Evolutionary conservation across 2,888 invertebrate species (phyloP), one percentile per base, ranked within the genome.

Genomic region (Limnephilus rhombicus): DNA sequence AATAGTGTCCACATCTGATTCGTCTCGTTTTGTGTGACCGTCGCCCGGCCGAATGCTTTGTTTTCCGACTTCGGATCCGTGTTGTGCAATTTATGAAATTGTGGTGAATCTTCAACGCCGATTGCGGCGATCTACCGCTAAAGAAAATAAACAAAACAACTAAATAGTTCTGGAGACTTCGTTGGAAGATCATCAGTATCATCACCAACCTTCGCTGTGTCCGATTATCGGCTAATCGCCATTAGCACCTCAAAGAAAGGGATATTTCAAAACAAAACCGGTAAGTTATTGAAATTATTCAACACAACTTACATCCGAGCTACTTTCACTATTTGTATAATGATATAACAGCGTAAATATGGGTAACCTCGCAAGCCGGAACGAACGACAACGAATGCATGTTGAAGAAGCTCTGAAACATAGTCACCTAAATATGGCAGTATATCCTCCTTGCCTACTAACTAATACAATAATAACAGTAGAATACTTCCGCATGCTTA

Each of bases 41-140:
- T 85, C 85, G 91, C 89, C 89, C 89, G 37, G 53, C 83, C 85
- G 89, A 89, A 53, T 89, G 91, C 91, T 91, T 91, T 91, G 91
- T 91, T 89, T 90, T 85, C 89, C 80, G 68, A 68, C 89, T 34
- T 53, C 85, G 85, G 89, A 85, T 80, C 81, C 37, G 91, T 89
- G 41, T 91, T 85, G 91, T 91, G 89, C 91, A 91, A 91, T 91
- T 81, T 68, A 68, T 68, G 3, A 68, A 68, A 68, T 68, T 68
- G 24, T 68, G 41, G 53, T 91, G 85, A 82, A 85, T 85, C 41
- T 53, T 68, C 80, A 85, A 80, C 41, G 9, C 37, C 34, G 49
- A 45, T 86, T 31, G 88, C 68, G 88, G 34, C 88, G 68, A 45
- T 45, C 49, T 83, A 45, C 88, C 15, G 15, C 68, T 34, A 31